Base-by-base conservation (phyloP, 2,888 invertebrate genomes). In the Lomographa bimaculata region DNA sequence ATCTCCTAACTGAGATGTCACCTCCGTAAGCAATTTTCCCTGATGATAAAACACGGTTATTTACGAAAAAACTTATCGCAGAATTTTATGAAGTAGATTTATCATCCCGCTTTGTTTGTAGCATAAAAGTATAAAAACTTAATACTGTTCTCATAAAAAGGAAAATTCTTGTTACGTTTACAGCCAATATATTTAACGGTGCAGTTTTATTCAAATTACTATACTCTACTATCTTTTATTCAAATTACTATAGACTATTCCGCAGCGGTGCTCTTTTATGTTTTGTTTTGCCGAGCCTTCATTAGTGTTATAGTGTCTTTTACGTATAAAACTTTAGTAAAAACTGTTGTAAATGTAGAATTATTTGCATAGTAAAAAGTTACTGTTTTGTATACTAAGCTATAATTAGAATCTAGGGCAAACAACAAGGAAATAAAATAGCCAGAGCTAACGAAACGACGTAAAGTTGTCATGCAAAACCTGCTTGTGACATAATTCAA, bases 31-130 rank as follows among this genome's bases (percentile, higher is more conserved):
- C 28, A 34, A 41, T 26, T 35, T 41, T 16, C 30, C 25, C 34
- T 18, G 20, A 35, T 29, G 41, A 35, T 25, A 35, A 30, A 41
- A 41, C 35, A 30, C 30, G 33, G 21, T 17, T 20, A 28, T 41
- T 35, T 24, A 20, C 21, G 19, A 29, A 35, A 23, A 21, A 25
- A 29, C 25, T 35, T 30, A 20, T 40, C 33, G 17, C 19, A n/a
- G 8, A 33, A 23, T 33, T 40, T 40, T 19, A 35, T 25, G 24
- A 35, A 41, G 29, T 30, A 21, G 20, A 41, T 35, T 33, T 33
- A 28, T 40, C 33, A 27, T 25, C 20, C 11, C 16, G 7, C n/a
- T 26, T 39, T 40, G 33, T 40, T 33, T 33, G 28, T 23, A 7
- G 6, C 26, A 23, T 32, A 39, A 39, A 20, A 24, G 23, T 23